These are phyloP conservation scores for Luehdorfia chinensis DNA, from an alignment of 1,140 invertebrate species.

Conservation along the genomic window DNA sequence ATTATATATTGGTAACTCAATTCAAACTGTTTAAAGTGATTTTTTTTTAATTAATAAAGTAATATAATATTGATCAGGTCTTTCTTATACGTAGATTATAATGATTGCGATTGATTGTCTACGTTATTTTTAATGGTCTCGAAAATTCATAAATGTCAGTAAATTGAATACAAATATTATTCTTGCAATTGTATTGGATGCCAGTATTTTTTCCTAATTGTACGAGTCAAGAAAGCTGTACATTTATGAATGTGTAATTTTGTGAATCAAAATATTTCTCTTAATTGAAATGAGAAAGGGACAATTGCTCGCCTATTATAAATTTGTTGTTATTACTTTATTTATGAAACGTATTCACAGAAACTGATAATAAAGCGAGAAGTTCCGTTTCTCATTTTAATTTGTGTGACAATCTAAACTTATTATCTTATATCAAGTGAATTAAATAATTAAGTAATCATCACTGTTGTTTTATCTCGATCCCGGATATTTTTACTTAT, in stretches of 20 bases:
- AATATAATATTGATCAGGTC: constrained; percentile 9
- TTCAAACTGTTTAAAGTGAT: neutral
- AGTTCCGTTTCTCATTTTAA: constrained; percentile 57
- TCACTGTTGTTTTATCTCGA: constrained; percentile 4
- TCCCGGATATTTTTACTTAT: neutral
- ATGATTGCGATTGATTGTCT: neutral
- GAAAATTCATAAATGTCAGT: neutral
- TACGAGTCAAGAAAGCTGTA: neutral
- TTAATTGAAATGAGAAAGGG: constrained; percentile 12
- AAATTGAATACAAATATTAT: neutral
- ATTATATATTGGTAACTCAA: neutral
- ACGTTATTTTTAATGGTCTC: neutral
- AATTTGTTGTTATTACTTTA: constrained; percentile 24
- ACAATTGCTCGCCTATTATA: constrained; percentile 13
- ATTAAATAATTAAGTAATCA: constrained; percentile 6
- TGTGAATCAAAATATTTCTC: constrained; percentile 1
- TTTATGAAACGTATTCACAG: too few relatives aligned
- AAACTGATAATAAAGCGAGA: too few relatives aligned
- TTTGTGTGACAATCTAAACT: constrained; percentile 33
- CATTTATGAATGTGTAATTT: constrained; percentile 1
- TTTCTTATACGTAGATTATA: constrained; percentile 1
- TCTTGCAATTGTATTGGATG: neutral
- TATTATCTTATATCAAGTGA: constrained; percentile 24
- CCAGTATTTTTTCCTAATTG: neutral
- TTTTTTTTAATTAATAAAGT: neutral